A percentile compares a stretch with the other conserved stretches of the same genome.
These are phyloP conservation scores for Epinotia brunnichana DNA, from an alignment of 2,888 invertebrate genomes.

Conservation along the genomic window DNA sequence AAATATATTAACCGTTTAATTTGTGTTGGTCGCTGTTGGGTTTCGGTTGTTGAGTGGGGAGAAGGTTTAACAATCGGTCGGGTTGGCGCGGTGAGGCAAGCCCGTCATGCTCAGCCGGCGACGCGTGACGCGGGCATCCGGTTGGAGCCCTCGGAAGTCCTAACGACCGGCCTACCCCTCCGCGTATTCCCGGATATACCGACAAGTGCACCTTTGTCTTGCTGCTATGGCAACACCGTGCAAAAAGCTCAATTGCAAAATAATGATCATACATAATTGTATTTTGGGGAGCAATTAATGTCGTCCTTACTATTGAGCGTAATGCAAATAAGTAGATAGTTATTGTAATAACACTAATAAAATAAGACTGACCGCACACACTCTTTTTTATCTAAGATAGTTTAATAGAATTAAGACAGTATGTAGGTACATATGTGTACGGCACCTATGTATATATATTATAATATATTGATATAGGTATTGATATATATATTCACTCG, in stretches of 20 bases:
- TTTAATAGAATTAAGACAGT: no score
- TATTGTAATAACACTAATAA: no score
- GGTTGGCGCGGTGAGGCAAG: conserved; percentile 66
- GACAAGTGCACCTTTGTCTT: conserved; percentile 53
- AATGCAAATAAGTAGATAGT: no score
- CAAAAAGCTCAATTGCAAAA: not conserved
- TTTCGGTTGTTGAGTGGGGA: conserved; percentile 45
- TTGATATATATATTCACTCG: no score
- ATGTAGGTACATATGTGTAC: no score
- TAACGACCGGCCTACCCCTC: conserved; percentile 65
- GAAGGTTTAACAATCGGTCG: conserved; percentile 53
- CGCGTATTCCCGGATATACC: conserved; percentile 48
- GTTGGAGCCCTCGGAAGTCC: conserved; percentile 70
- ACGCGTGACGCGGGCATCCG: conserved; percentile 77
- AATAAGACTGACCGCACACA: no score
- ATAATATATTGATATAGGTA: no score
- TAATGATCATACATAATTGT: not conserved
- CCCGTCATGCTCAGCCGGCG: conserved; percentile 72
- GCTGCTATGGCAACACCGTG: conserved; percentile 33
- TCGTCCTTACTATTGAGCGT: no score
- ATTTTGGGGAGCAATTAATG: not conserved
- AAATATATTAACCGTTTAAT: conserved; percentile 49
- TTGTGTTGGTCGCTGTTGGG: conserved; percentile 34
- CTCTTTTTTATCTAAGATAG: no score
- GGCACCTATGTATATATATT: no score